Evolutionary conservation across 2,888 invertebrate species (phyloP).

Genomic region (Nasonovia ribisnigri): DNA sequence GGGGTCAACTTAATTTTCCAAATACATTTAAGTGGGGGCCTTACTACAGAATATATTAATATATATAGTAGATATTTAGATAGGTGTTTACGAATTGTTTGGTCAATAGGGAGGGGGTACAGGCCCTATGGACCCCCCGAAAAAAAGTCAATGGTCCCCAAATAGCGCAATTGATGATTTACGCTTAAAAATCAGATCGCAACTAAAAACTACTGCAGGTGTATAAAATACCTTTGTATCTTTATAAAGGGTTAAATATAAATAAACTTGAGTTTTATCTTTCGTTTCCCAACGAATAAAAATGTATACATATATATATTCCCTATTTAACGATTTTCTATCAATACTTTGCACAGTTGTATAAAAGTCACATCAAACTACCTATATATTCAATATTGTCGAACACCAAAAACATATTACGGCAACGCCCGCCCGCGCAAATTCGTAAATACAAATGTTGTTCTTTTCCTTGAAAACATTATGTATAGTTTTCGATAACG

Average conservation of each 20-base stretch:
- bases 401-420: constrained; percentile 17
- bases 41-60: too few species aligned
- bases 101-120: too few species aligned
- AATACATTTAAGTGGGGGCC: too few species aligned
- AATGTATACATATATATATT: background rate
- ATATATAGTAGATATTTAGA: too few species aligned
- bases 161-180: background rate
- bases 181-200: background rate
- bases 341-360: background rate
- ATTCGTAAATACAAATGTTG: constrained; percentile 34
- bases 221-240: background rate
- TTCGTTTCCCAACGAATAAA: background rate
- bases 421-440: constrained; percentile 51
- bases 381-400: background rate
- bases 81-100: too few species aligned
- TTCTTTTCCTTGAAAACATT: constrained; percentile 25
- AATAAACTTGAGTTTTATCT: background rate
- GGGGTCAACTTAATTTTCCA: too few species aligned
- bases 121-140: too few species aligned
- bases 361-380: background rate
- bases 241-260: background rate
- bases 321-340: background rate
- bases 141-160: too few species aligned
- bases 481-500: constrained; percentile 53
- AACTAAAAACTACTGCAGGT: background rate